Evolutionary conservation across 1,140 invertebrate genomes (phyloP).

Genomic region (Ceratina japonica): DNA sequence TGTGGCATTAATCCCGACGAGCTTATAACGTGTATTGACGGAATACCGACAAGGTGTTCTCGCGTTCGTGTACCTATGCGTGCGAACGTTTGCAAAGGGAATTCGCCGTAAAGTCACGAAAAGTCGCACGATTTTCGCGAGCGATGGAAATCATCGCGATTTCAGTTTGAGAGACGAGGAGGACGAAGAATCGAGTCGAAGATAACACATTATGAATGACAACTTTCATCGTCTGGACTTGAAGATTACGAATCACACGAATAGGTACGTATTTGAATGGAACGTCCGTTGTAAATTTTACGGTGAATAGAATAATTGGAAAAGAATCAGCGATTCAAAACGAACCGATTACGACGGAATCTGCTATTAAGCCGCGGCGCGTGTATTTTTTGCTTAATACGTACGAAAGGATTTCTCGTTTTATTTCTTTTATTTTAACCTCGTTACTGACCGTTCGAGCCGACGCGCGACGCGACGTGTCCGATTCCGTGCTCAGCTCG

Average conservation of each 20-base stretch:
- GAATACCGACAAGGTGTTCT: not conserved
- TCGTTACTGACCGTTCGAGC: not conserved
- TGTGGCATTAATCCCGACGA: not conserved
- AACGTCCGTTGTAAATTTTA: not conserved
- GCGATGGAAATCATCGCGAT: not conserved
- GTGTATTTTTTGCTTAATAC: not conserved
- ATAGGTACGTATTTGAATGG: not conserved
- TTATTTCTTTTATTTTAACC: not conserved
- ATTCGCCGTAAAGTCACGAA: not conserved
- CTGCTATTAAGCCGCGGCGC: not conserved
- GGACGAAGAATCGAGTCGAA: too few species aligned
- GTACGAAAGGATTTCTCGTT: not conserved
- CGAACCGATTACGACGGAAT: not conserved
- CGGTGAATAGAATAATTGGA: not conserved
- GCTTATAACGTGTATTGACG: conserved; percentile 2
- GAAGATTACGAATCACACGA: too few species aligned
- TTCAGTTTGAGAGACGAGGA: too few species aligned
- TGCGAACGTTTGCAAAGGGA: not conserved
- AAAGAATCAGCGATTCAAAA: not conserved
- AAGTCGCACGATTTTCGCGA: not conserved
- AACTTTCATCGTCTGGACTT: too few species aligned
- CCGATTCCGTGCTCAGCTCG: conserved; percentile 4
- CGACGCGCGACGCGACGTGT: not conserved
- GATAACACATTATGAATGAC: too few species aligned
- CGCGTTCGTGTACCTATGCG: not conserved